A percentile compares a stretch with the other conserved stretches of the same genome.
phyloP scores from a whole-genome alignment of 2,113 vertebrate species.

The Plecturocebus donacophilus region DNA sequence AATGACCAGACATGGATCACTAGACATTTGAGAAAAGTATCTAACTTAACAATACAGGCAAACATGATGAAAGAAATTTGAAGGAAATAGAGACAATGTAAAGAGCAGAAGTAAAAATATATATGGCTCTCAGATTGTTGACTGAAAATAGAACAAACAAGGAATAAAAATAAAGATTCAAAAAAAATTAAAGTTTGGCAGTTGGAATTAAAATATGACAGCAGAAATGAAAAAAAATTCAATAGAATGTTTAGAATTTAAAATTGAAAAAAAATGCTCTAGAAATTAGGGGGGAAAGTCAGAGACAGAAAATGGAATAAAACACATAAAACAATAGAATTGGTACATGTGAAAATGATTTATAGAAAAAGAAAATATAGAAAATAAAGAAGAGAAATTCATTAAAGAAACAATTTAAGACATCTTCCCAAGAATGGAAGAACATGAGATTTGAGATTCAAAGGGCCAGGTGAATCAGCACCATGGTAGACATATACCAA shows the following conservation, averaged over 20 bases:
- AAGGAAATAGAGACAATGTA: not conserved
- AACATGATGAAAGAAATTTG: not conserved
- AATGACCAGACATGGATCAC: not conserved
- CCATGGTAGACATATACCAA: not conserved
- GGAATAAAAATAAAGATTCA: not conserved
- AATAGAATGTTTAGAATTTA: not conserved
- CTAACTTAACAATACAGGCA: not conserved
- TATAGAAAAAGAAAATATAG: not conserved
- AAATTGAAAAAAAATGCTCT: not conserved
- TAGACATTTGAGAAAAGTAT: not conserved
- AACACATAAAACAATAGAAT: not conserved
- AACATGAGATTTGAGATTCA: not conserved
- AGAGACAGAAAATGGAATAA: not conserved
- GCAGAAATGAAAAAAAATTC: not conserved
- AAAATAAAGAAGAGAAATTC: not conserved
- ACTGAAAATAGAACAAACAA: not conserved
- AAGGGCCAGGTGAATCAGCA: not conserved
- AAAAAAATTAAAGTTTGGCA: not conserved
- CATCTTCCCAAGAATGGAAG: not conserved
- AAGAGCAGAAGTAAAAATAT: not conserved
- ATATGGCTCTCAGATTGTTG: not conserved
- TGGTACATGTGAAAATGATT: not conserved
- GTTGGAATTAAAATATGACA: slow-evolving; percentile 16
- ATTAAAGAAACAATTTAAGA: not conserved
- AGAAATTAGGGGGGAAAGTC: not conserved